Evolutionary conservation across 1,140 invertebrate species (phyloP).

Genomic region (Branchinecta lindahli): DNA sequence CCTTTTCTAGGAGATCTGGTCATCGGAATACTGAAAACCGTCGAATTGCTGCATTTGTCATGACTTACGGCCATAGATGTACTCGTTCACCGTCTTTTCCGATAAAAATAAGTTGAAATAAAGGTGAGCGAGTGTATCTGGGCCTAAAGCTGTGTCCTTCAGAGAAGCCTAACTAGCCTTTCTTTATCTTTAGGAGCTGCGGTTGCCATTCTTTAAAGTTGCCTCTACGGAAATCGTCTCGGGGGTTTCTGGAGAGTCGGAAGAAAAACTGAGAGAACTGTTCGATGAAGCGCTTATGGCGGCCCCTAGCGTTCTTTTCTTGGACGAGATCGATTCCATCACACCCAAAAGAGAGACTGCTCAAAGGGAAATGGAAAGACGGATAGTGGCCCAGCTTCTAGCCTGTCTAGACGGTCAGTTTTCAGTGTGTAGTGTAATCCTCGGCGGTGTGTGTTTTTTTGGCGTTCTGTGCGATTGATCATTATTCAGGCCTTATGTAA

Average conservation of each 20-base stretch:
- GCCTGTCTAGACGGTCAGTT: constrained; percentile 64
- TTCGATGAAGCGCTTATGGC: constrained; percentile 63
- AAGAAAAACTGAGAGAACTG: constrained; percentile 73
- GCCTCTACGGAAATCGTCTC: constrained; percentile 78
- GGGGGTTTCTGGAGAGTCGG: constrained; percentile 90
- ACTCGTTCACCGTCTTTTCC: too few species aligned
- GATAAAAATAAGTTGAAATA: too few species aligned
- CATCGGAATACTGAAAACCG: too few species aligned
- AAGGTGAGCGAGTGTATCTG: too few species aligned
- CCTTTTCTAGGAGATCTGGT: too few species aligned
- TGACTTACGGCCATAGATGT: too few species aligned
- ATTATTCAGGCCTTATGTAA: not conserved
- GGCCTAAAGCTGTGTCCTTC: too few species aligned
- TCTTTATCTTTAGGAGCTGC: constrained; percentile 33
- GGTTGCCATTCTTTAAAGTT: constrained; percentile 63
- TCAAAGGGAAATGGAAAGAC: constrained; percentile 82
- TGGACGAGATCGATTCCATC: constrained; percentile 87
- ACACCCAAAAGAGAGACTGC: constrained; percentile 69
- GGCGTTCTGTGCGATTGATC: too few species aligned
- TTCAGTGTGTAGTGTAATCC: not conserved
- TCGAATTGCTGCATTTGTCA: too few species aligned
- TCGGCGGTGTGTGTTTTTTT: not conserved
- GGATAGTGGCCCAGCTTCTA: constrained; percentile 83
- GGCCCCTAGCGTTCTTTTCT: constrained; percentile 73
- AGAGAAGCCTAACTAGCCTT: too few species aligned